phyloP scores from a whole-genome alignment of 2,797 vertebrate species.

The Pseudomugil gertrudae region DNA sequence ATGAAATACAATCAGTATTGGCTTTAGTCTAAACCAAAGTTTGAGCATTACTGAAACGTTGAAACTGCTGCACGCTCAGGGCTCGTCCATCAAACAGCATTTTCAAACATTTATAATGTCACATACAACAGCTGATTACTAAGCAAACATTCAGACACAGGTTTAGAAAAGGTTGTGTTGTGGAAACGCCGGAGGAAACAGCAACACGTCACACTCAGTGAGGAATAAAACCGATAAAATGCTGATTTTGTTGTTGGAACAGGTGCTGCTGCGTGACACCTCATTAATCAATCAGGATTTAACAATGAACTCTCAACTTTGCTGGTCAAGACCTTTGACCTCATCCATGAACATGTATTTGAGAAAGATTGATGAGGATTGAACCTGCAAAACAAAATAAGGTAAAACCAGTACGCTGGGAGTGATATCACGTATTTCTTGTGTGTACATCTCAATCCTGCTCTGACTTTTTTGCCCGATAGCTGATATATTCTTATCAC shows the following conservation, averaged over 20 bases:
- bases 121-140: slow-evolving; percentile 22
- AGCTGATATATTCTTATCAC: neutral
- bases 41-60: slow-evolving; percentile 4
- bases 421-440: neutral
- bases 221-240: slow-evolving; percentile 35
- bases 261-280: slow-evolving; percentile 67
- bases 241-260: slow-evolving; percentile 62
- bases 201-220: neutral
- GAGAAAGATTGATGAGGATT: slow-evolving; percentile 51
- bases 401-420: slow-evolving; percentile 17
- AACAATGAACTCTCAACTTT: slow-evolving; percentile 64
- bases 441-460: no score
- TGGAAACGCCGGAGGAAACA: slow-evolving; percentile 10
- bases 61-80: slow-evolving; percentile 37
- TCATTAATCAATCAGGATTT: slow-evolving; percentile 74
- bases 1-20: neutral
- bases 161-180: slow-evolving; percentile 5
- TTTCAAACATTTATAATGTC: slow-evolving; percentile 27
- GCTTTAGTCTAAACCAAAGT: slow-evolving; percentile 9
- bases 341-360: slow-evolving; percentile 41
- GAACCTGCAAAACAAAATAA: slow-evolving; percentile 35
- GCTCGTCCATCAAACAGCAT: slow-evolving; percentile 62
- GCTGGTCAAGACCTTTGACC: slow-evolving; percentile 63
- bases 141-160: slow-evolving; percentile 15
- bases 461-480: slow-evolving; percentile 4